These are phyloP conservation scores for Catocala nupta DNA, from an alignment of 2,888 invertebrate genomes.

Conservation along the genomic window DNA sequence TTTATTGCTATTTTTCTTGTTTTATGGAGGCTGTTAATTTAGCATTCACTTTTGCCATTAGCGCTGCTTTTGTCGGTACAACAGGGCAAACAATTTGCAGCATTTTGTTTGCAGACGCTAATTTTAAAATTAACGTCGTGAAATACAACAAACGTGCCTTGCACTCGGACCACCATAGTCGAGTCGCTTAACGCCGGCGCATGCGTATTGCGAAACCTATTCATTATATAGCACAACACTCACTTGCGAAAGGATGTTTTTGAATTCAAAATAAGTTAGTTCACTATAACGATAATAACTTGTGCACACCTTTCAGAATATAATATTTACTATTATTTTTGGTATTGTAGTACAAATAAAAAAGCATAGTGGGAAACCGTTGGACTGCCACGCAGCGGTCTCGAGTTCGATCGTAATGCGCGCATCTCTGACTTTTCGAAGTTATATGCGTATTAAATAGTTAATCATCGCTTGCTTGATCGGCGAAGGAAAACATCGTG, in stretches of 20 bases:
- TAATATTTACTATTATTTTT: not conserved
- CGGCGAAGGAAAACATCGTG: no score
- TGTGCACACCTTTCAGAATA: no score
- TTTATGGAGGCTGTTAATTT: constrained; percentile 9
- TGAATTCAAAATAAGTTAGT: constrained; percentile 28
- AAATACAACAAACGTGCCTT: constrained; percentile 83
- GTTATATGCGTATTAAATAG: no score
- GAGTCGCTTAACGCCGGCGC: constrained; percentile 55
- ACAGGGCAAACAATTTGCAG: constrained; percentile 71
- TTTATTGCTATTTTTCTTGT: constrained; percentile 7
- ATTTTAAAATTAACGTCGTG: constrained; percentile 85
- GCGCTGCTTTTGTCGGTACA: constrained; percentile 63
- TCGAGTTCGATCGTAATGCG: no score
- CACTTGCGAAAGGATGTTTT: constrained; percentile 45
- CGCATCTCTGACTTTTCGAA: no score
- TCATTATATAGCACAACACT: constrained; percentile 41
- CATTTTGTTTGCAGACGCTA: constrained; percentile 81
- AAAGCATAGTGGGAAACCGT: no score
- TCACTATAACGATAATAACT: constrained; percentile 6
- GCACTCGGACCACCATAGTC: constrained; percentile 77
- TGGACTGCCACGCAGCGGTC: no score
- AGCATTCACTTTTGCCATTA: constrained; percentile 55
- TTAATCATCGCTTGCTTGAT: no score
- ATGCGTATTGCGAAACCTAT: constrained; percentile 55
- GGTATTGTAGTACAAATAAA: not conserved